Conservation (phyloP, 1,140 invertebrate genomes). For the Neocloeon triangulifer region DNA sequence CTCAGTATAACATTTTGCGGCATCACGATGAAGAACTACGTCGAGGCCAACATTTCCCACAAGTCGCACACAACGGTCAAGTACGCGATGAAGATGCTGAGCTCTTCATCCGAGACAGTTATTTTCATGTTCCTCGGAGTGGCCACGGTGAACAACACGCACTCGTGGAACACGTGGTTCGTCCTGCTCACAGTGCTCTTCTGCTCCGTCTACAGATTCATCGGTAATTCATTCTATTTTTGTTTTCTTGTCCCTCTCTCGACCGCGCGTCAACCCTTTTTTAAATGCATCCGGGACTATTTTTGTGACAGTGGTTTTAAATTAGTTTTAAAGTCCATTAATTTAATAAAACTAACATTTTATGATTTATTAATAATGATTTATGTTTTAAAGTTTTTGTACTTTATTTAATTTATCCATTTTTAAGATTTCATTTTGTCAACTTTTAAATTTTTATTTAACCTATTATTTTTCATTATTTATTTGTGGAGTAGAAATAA, state of each 20-base stretch:
- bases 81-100: slow-evolving; percentile 97
- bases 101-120: slow-evolving; percentile 89
- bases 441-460: no score
- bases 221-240: slow-evolving; percentile 37
- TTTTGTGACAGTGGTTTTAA: no score
- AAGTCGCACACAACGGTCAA: slow-evolving; percentile 96
- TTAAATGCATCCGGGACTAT: no score
- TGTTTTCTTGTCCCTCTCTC: slow-evolving; percentile 2
- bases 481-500: no score
- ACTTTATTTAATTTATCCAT: no score
- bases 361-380: no score
- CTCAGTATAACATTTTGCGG: slow-evolving; percentile 92
- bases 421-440: no score
- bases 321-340: no score
- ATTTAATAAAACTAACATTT: no score
- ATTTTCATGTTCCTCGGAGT: slow-evolving; percentile 99
- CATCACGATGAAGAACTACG: slow-evolving; percentile 97
- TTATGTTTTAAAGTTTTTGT: no score
- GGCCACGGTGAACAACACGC: slow-evolving; percentile 80
- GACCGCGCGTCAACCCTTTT: background rate
- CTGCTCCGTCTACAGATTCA: slow-evolving; percentile 77
- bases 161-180: slow-evolving; percentile 92
- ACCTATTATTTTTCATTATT: no score
- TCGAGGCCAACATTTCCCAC: slow-evolving; percentile 90
- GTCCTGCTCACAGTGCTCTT: slow-evolving; percentile 82